Percentiles rank a stretch among this genome's conserved stretches.
These are phyloP conservation scores for Gymnogyps californianus DNA, from an alignment of 2,113 vertebrate species.

Conservation along the genomic window DNA sequence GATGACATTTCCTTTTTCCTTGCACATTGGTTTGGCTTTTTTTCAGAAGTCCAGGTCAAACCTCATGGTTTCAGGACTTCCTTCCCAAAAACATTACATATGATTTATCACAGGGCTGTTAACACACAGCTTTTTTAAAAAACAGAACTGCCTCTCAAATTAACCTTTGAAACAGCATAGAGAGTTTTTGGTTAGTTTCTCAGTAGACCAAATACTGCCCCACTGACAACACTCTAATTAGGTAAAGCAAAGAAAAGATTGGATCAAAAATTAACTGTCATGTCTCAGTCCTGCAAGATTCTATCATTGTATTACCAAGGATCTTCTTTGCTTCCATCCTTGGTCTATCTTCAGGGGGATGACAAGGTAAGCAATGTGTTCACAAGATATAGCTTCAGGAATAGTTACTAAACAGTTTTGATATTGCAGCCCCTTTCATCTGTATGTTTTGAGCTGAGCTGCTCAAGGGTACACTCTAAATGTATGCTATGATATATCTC, in stretches of 20 bases:
- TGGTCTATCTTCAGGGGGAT: background rate
- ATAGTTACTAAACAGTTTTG: background rate
- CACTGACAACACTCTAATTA: background rate
- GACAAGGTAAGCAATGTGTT: background rate
- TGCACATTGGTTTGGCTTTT: background rate
- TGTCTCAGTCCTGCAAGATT: background rate
- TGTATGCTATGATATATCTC: background rate
- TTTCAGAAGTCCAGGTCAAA: background rate
- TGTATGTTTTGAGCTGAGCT: background rate
- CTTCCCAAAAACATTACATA: background rate
- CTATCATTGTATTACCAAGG: background rate
- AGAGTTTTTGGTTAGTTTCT: background rate
- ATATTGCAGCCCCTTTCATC: background rate
- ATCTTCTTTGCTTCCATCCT: background rate
- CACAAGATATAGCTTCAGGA: background rate
- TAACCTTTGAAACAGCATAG: background rate
- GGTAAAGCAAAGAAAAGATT: background rate
- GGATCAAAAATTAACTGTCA: background rate
- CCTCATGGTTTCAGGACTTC: background rate
- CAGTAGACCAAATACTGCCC: background rate
- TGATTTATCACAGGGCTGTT: background rate
- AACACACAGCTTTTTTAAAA: background rate
- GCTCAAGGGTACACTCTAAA: background rate
- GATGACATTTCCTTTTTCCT: background rate
- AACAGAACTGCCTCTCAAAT: background rate